Percentiles rank a stretch among this genome's conserved stretches.
phyloP scores from a whole-genome alignment of 2,888 invertebrate genomes.

The Tachina fera region DNA sequence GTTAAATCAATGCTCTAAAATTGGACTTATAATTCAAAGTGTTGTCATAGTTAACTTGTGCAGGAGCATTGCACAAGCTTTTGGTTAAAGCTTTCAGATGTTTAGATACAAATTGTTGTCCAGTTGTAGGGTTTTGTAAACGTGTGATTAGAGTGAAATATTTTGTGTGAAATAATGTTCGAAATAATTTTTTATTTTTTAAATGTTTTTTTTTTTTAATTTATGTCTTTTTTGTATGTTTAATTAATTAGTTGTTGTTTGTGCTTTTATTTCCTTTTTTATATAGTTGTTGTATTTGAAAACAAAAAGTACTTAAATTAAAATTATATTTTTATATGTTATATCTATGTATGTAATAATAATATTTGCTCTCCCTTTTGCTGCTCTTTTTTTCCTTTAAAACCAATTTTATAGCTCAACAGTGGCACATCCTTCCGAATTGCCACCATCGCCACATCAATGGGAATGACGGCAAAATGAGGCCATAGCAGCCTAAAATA shows the following conservation, averaged over 20 bases:
- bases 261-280: slow-evolving; percentile 54
- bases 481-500: slow-evolving; percentile 83
- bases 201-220: too few relatives aligned
- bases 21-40: too few relatives aligned
- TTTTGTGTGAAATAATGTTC: neutral
- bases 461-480: slow-evolving; percentile 94
- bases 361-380: slow-evolving; percentile 48
- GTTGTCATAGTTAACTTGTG: too few relatives aligned
- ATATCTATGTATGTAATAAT: neutral
- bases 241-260: slow-evolving; percentile 41
- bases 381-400: neutral
- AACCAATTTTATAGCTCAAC: slow-evolving; percentile 89
- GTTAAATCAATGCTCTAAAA: too few relatives aligned
- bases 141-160: neutral
- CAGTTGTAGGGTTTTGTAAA: neutral
- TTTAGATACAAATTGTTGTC: neutral
- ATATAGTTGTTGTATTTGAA: slow-evolving; percentile 27
- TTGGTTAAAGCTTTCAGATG: neutral
- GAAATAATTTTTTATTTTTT: neutral
- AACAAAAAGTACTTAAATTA: slow-evolving; percentile 12
- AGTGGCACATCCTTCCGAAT: slow-evolving; percentile 98
- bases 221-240: too few relatives aligned
- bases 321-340: slow-evolving; percentile 3
- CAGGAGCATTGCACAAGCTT: too few relatives aligned
- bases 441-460: slow-evolving; percentile 98